Percentiles rank a stretch among this genome's conserved stretches.
Conservation (phyloP, 2,113 vertebrate species). For the Corythoichthys intestinalis region DNA sequence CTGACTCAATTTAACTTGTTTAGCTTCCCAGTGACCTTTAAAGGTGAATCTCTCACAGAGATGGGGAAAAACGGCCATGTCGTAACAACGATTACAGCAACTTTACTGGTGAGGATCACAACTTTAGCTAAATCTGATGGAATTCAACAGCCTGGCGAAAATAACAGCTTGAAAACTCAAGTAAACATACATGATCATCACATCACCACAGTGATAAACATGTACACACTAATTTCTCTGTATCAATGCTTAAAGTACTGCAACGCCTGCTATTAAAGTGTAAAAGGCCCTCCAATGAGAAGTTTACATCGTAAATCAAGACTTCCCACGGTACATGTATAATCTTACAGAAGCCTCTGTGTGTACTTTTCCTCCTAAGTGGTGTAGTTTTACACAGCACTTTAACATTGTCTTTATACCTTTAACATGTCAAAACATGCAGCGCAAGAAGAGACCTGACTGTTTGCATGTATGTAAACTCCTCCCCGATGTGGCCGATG, state of each 20-base stretch:
- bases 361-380: not conserved
- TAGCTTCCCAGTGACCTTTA: conserved; percentile 27
- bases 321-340: conserved; percentile 30
- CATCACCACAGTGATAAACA: not conserved
- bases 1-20: conserved; percentile 39
- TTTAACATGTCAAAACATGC: conserved; percentile 52
- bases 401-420: conserved; percentile 38
- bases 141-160: not conserved
- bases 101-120: conserved; percentile 43
- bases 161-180: conserved; percentile 30
- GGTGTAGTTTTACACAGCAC: conserved; percentile 35
- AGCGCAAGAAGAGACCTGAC: conserved; percentile 28
- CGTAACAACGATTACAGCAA: conserved; percentile 57
- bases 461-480: conserved; percentile 1
- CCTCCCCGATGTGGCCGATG: not conserved
- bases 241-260: conserved; percentile 20
- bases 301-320: conserved; percentile 33
- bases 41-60: conserved; percentile 32
- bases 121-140: not conserved
- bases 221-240: conserved; percentile 17
- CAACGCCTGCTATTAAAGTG: conserved; percentile 31
- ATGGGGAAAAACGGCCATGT: conserved; percentile 20
- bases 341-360: conserved; percentile 32
- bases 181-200: conserved; percentile 2
- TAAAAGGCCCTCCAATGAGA: conserved; percentile 16